A percentile compares a stretch with the other conserved stretches of the same genome.
Conservation (phyloP, 2,113 vertebrate species). For the Willisornis vidua region DNA sequence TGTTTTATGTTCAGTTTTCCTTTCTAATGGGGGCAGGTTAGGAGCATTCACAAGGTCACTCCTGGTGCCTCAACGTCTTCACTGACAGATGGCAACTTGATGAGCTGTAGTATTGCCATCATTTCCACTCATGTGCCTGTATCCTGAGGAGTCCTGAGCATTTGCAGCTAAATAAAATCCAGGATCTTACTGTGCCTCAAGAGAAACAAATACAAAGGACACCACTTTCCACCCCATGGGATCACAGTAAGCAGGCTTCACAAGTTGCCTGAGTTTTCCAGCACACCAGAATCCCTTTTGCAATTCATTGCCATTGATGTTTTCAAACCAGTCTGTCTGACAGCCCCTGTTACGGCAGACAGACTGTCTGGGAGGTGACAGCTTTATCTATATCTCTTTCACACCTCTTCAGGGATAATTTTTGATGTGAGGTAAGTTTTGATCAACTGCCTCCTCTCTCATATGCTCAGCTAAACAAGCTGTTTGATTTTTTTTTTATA, state of each 20-base stretch:
- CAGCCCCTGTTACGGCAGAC: slow-evolving; percentile 17
- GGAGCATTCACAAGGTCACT: slow-evolving; percentile 39
- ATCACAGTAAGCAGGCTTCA: background rate
- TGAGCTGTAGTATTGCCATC: slow-evolving; percentile 55
- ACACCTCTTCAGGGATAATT: slow-evolving; percentile 64
- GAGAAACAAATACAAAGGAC: slow-evolving; percentile 38
- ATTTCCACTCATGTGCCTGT: slow-evolving; percentile 19
- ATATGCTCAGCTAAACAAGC: slow-evolving; percentile 56
- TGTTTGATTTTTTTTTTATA: slow-evolving; percentile 39
- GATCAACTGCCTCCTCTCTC: slow-evolving; percentile 40
- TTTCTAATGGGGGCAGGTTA: background rate
- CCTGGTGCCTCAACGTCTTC: background rate
- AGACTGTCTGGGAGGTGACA: slow-evolving; percentile 54
- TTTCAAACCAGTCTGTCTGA: slow-evolving; percentile 23
- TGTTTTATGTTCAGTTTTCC: slow-evolving; percentile 40
- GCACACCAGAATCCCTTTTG: background rate
- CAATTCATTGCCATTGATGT: background rate
- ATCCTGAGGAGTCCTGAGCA: slow-evolving; percentile 8
- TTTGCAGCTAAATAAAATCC: slow-evolving; percentile 37
- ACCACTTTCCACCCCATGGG: background rate
- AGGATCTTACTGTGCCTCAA: background rate
- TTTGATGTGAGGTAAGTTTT: slow-evolving; percentile 54
- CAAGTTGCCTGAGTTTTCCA: background rate
- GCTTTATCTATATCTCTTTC: slow-evolving; percentile 60
- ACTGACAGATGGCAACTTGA: slow-evolving; percentile 52